A percentile compares a stretch with the other conserved stretches of the same genome.
Conservation (phyloP, 2,888 invertebrate genomes). For the Drosophila villosipedis region DNA sequence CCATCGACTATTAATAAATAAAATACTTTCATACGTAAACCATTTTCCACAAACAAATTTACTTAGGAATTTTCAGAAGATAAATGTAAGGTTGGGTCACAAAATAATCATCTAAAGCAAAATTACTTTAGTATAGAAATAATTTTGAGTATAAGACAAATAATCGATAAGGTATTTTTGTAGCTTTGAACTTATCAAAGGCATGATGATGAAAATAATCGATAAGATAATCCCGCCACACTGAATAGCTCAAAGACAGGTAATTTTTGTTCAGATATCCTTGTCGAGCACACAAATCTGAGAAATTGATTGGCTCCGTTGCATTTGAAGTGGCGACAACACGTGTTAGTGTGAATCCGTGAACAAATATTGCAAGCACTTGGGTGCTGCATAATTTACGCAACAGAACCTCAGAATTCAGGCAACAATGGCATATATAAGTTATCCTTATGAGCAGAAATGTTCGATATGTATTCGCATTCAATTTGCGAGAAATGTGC, state of each 20-base stretch:
- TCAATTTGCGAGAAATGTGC: conserved; percentile 29
- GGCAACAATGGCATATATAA: conserved; percentile 32
- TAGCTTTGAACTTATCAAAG: not conserved
- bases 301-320: conserved; percentile 1
- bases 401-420: conserved; percentile 39
- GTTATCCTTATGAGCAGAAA: conserved; percentile 18
- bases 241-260: not conserved
- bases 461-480: conserved; percentile 1
- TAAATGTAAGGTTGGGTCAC: not conserved
- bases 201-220: not conserved
- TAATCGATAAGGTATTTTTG: not conserved
- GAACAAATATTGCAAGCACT: conserved; percentile 54
- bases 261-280: conserved; percentile 6
- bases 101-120: not conserved
- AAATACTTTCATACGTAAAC: not conserved
- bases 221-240: not conserved
- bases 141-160: not conserved
- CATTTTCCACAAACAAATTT: not conserved
- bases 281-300: not conserved
- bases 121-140: not conserved
- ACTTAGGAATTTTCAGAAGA: not conserved
- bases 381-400: conserved; percentile 65
- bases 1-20: not conserved
- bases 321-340: conserved; percentile 10
- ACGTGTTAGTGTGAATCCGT: conserved; percentile 7